A percentile compares a stretch with the other conserved stretches of the same genome.
Conservation (phyloP, 37 sponge, comb jelly and placozoan species). For the Eunapius fragilis region DNA sequence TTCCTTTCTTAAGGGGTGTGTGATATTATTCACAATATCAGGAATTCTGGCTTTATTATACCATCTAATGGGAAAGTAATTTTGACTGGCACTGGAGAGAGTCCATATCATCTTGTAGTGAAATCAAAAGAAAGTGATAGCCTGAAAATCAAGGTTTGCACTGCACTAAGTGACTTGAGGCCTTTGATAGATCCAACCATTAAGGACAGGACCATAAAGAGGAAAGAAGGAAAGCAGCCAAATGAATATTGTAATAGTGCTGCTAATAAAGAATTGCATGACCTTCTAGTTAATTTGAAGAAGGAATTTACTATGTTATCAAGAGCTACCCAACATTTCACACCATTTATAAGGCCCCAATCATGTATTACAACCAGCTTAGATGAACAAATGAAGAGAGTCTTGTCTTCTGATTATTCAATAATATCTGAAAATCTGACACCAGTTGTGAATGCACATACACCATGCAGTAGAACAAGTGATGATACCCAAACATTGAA, state of each 20-base stretch:
- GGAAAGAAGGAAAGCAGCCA: background rate
- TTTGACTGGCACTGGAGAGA: conserved; percentile 35
- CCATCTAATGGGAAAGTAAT: background rate
- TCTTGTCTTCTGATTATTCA: background rate
- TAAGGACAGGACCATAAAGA: background rate
- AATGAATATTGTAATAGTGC: background rate
- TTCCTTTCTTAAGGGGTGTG: background rate
- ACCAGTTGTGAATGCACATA: background rate
- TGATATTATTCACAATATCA: background rate
- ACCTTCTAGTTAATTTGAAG: background rate
- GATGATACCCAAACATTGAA: background rate
- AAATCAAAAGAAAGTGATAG: conserved; percentile 41
- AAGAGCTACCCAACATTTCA: background rate
- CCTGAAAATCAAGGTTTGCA: background rate
- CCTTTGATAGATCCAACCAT: background rate
- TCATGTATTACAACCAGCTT: background rate
- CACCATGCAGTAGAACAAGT: background rate
- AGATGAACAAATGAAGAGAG: background rate
- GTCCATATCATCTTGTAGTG: conserved; percentile 56
- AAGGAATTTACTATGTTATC: background rate
- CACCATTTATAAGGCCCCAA: background rate
- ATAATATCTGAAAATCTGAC: background rate
- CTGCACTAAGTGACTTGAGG: conserved; percentile 9
- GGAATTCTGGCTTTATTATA: background rate
- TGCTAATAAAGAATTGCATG: background rate